Conservation (phyloP, 2,797 vertebrate genomes). For the Anas bernieri region DNA sequence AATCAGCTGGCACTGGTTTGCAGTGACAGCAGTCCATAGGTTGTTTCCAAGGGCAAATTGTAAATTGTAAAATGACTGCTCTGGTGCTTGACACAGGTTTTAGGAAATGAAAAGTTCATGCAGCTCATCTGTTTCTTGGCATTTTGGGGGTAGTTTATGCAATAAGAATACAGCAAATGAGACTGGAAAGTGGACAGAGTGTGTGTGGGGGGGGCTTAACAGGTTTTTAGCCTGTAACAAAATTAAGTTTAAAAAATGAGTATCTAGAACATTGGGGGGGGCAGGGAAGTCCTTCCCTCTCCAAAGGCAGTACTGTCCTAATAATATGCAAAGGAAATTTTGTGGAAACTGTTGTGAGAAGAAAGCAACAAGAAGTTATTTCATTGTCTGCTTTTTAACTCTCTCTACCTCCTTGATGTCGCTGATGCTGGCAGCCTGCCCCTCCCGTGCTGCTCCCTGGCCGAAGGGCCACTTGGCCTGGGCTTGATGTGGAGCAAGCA, state of each 20-base stretch:
- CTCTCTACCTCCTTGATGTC: fast-evolving
- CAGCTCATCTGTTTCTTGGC: not conserved
- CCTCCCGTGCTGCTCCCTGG: not conserved
- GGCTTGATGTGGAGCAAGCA: fast-evolving
- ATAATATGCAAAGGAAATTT: not conserved
- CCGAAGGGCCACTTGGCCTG: fast-evolving
- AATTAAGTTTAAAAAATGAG: not conserved
- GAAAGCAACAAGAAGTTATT: not conserved
- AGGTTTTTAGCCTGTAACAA: not conserved
- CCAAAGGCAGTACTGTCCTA: not conserved
- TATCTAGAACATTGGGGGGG: not conserved
- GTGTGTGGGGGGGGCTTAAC: not conserved
- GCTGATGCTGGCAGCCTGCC: not conserved
- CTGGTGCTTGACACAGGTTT: not conserved
- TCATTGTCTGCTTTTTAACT: not conserved
- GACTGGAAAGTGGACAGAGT: not conserved
- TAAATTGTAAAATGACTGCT: not conserved
- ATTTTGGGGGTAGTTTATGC: not conserved
- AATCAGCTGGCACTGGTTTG: not conserved
- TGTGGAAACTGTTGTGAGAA: not conserved
- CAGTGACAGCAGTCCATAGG: not conserved
- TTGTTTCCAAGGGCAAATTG: not conserved
- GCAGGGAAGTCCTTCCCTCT: not conserved
- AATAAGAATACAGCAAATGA: not conserved
- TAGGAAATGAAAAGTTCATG: not conserved